These are phyloP conservation scores for Brevimyrus niger DNA, from an alignment of 2,113 vertebrate genomes.

Conservation along the genomic window DNA sequence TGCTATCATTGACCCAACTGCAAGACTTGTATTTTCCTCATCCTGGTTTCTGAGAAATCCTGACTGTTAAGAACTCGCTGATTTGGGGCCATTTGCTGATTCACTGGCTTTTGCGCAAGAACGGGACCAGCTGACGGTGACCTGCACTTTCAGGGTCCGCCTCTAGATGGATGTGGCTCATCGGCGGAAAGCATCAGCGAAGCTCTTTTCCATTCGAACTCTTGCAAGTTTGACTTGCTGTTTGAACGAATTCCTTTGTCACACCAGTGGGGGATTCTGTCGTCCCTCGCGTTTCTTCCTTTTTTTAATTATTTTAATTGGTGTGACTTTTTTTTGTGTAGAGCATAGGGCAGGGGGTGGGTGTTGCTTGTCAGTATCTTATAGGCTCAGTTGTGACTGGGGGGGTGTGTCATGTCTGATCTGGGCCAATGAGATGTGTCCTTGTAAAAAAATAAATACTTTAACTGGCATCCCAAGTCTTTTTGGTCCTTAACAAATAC, in stretches of 20 bases:
- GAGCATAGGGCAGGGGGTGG: neutral
- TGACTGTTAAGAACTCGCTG: neutral
- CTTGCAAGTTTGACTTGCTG: neutral
- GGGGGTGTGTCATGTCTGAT: slow-evolving; percentile 39
- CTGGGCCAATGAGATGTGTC: slow-evolving; percentile 35
- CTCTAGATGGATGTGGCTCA: neutral
- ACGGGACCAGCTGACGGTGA: neutral
- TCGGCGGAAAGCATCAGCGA: neutral
- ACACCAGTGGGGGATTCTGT: neutral
- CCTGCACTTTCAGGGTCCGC: neutral
- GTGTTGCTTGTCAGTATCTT: neutral
- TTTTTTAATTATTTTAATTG: slow-evolving; percentile 30
- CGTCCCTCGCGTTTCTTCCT: neutral
- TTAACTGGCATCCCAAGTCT: slow-evolving; percentile 43
- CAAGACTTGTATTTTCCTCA: slow-evolving; percentile 17
- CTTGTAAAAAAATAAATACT: slow-evolving; percentile 70
- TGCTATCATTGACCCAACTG: slow-evolving; percentile 33
- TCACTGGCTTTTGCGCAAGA: neutral
- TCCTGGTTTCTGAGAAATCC: slow-evolving; percentile 17
- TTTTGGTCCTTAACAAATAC: neutral
- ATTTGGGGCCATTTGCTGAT: neutral
- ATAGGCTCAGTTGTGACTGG: neutral
- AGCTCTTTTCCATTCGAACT: neutral
- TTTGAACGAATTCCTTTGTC: neutral
- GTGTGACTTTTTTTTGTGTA: neutral